A percentile compares a stretch with the other conserved stretches of the same genome.
Conservation (phyloP, 2,113 vertebrate species). For the Periophthalmodon schlosseri region DNA sequence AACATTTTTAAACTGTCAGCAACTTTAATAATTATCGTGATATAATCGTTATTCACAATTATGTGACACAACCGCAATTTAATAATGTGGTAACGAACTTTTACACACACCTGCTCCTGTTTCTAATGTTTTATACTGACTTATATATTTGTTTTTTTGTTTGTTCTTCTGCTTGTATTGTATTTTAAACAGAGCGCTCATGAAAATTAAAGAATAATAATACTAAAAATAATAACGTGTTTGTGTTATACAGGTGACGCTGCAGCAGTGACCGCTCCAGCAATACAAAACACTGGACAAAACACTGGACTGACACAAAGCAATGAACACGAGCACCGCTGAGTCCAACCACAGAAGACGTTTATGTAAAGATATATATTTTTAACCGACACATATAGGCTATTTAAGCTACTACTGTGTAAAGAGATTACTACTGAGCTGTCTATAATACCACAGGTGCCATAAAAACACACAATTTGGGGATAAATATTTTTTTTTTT, state of each 20-base stretch:
- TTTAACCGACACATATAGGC: conserved; percentile 86
- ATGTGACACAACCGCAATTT: too few relatives aligned
- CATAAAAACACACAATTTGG: conserved; percentile 85
- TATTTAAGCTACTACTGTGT: conserved; percentile 94
- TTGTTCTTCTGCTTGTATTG: too few relatives aligned
- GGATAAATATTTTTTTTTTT: conserved; percentile 59
- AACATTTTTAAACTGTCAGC: too few relatives aligned
- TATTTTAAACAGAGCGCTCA: too few relatives aligned
- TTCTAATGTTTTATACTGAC: too few relatives aligned
- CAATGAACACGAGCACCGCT: conserved; percentile 51
- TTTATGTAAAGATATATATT: conserved; percentile 91
- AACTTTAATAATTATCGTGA: too few relatives aligned
- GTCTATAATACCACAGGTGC: conserved; percentile 98
- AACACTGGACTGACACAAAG: conserved; percentile 46
- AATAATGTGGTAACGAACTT: too few relatives aligned
- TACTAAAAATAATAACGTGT: conserved; percentile 21
- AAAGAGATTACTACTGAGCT: conserved; percentile 89
- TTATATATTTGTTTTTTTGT: too few relatives aligned
- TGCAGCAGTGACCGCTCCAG: conserved; percentile 88
- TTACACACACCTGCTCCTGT: too few relatives aligned
- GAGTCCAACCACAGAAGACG: conserved; percentile 67
- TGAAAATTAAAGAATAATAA: too few relatives aligned
- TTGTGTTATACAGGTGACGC: conserved; percentile 87
- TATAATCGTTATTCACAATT: too few relatives aligned
- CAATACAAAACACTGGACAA: conserved; percentile 65